phyloP scores from a whole-genome alignment of 1,140 invertebrate genomes.

The Philopotamus ludificatus region DNA sequence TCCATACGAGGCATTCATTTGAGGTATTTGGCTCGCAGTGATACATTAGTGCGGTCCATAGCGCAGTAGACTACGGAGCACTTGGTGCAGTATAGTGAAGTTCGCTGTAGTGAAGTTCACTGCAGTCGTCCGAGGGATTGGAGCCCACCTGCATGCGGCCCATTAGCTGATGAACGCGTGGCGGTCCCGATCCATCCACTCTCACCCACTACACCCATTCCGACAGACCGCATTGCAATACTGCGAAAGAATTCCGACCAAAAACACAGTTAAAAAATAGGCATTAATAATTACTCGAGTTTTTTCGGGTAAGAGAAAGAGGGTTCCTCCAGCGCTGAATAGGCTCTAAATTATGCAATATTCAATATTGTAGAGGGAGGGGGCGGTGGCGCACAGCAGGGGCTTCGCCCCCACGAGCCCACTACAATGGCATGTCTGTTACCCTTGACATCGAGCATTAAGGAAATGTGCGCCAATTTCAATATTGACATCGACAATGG shows the following conservation, averaged over 20 bases:
- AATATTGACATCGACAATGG: neutral
- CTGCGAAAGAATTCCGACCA: neutral
- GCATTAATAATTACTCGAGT: slow-evolving; percentile 34
- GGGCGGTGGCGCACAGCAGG: slow-evolving; percentile 11
- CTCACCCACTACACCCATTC: neutral
- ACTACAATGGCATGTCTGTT: slow-evolving; percentile 15
- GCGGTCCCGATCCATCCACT: neutral
- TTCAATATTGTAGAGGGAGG: slow-evolving; percentile 40
- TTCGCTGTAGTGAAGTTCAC: no score
- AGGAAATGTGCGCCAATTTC: slow-evolving; percentile 18
- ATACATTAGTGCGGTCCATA: slow-evolving; percentile 17
- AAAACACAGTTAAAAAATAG: neutral
- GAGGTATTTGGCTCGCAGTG: slow-evolving; percentile 3
- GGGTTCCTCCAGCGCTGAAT: slow-evolving; percentile 26
- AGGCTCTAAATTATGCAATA: slow-evolving; percentile 41
- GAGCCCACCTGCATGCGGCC: slow-evolving; percentile 21
- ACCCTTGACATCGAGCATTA: slow-evolving; percentile 16
- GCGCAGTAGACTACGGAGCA: no score
- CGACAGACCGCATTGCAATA: neutral
- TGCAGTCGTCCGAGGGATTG: slow-evolving; percentile 19
- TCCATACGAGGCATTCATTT: no score
- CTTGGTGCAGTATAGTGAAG: no score
- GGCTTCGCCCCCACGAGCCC: slow-evolving; percentile 10
- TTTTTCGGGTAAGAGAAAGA: slow-evolving; percentile 27
- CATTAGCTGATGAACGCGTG: slow-evolving; percentile 40